Evolutionary conservation across 2,113 vertebrate genomes (phyloP).

Genomic region (Sylvia atricapilla): DNA sequence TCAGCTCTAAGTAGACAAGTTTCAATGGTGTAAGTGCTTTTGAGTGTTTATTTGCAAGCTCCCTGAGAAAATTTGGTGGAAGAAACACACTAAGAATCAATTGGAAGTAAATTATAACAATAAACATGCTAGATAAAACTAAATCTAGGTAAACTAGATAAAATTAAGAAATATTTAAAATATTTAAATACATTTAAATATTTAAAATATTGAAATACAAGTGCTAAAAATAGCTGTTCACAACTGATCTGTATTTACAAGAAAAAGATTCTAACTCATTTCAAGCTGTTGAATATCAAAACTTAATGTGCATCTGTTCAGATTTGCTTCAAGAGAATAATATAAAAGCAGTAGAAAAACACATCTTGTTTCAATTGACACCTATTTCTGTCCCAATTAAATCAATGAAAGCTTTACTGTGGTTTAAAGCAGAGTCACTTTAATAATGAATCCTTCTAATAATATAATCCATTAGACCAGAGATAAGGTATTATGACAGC

Average conservation of each 20-base stretch:
- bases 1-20: background rate
- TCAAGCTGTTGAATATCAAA: background rate
- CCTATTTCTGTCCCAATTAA: background rate
- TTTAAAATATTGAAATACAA: background rate
- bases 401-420: background rate
- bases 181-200: background rate
- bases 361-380: background rate
- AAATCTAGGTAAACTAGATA: background rate
- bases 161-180: background rate
- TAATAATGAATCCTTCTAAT: background rate
- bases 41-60: background rate
- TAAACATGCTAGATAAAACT: background rate
- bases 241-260: background rate
- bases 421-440: background rate
- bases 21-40: background rate
- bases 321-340: background rate
- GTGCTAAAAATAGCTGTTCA: background rate
- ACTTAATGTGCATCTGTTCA: background rate
- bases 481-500: background rate
- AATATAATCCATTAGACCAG: background rate
- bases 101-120: background rate
- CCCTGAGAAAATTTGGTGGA: background rate
- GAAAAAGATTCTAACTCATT: background rate
- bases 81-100: background rate
- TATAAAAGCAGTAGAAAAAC: background rate